A percentile compares a stretch with the other conserved stretches of the same genome.
These are phyloP conservation scores for Drosophila rubida DNA, from an alignment of 2,888 invertebrate species.

Conservation along the genomic window DNA sequence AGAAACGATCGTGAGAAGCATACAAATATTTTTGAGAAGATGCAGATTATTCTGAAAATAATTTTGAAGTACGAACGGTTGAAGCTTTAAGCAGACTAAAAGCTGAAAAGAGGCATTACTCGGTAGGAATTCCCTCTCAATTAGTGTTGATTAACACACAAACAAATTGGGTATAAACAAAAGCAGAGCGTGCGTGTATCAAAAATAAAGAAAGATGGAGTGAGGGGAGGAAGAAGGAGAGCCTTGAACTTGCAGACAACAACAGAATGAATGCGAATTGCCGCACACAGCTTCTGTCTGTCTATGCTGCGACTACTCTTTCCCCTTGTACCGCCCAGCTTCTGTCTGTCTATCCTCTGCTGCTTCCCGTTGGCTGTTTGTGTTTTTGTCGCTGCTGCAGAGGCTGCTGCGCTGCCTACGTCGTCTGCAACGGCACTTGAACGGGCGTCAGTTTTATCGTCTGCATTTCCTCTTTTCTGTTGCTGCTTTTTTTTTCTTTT, in stretches of 20 bases:
- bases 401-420: conserved; percentile 16
- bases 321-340: conserved; percentile 12
- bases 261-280: conserved; percentile 6
- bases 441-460: conserved; percentile 66
- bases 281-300: conserved; percentile 22
- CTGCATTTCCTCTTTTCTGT: conserved; percentile 54
- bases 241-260: conserved; percentile 80
- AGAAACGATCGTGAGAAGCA: neutral
- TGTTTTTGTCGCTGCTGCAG: conserved; percentile 12
- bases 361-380: conserved; percentile 24
- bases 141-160: conserved; percentile 34
- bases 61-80: neutral
- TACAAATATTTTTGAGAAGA: neutral
- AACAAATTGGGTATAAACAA: conserved; percentile 20
- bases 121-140: conserved; percentile 19
- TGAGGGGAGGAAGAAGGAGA: conserved; percentile 31
- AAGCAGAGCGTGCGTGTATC: conserved; percentile 4
- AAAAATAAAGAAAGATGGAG: conserved; percentile 46
- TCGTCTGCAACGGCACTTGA: conserved; percentile 56
- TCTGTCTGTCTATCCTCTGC: conserved; percentile 21
- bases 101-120: too few relatives aligned
- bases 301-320: neutral
- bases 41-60: neutral
- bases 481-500: conserved; percentile 26
- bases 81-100: neutral